phyloP scores from a whole-genome alignment of 2,797 vertebrate genomes.

The Limnodromus scolopaceus region DNA sequence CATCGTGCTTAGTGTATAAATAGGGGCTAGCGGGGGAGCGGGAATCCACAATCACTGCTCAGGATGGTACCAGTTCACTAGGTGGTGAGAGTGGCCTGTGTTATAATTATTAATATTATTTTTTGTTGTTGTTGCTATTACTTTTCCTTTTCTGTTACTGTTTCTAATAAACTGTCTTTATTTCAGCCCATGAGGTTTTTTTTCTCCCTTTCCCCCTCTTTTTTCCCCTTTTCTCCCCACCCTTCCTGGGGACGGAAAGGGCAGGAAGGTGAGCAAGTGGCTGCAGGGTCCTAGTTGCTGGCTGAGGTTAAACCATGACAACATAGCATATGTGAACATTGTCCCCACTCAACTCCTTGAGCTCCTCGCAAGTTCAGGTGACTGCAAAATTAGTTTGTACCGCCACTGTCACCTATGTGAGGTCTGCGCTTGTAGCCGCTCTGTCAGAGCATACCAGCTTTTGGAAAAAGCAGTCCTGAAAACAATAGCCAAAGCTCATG shows the following conservation, averaged over 20 bases:
- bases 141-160: neutral
- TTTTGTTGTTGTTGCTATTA: neutral
- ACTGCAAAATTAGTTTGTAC: neutral
- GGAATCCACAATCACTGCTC: neutral
- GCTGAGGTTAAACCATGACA: neutral
- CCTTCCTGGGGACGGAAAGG: neutral
- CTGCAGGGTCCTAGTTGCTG: neutral
- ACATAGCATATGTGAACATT: neutral
- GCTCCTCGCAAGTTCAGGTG: neutral
- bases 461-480: neutral
- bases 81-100: neutral
- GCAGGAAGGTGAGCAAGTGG: neutral
- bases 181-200: neutral
- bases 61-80: neutral
- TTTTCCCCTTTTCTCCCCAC: neutral
- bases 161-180: neutral
- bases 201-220: neutral
- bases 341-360: neutral
- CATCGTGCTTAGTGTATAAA: neutral
- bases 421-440: neutral
- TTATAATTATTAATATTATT: neutral
- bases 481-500: slow-evolving; percentile 10
- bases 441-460: neutral
- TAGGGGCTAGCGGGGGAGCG: neutral
- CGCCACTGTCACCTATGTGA: neutral